A percentile compares a stretch with the other conserved stretches of the same genome.
phyloP scores from a whole-genome alignment of 2,113 vertebrate species.

The Lamprotornis superbus region DNA sequence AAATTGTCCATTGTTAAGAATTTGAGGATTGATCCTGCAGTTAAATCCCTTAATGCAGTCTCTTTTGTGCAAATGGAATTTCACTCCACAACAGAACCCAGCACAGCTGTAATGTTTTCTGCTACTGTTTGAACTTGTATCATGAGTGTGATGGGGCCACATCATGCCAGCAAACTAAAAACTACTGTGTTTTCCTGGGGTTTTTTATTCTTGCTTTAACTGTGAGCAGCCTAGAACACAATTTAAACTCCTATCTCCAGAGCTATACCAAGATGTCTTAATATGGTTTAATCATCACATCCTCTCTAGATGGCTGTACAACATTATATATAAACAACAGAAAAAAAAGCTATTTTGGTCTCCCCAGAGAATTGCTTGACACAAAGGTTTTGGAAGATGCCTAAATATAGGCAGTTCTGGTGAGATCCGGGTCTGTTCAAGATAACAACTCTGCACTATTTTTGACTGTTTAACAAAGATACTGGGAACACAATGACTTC shows the following conservation, averaged over 20 bases:
- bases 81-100: background rate
- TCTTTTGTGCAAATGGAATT: constrained; percentile 9
- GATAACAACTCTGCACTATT: constrained; percentile 44
- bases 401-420: constrained; percentile 61
- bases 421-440: background rate
- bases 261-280: constrained; percentile 44
- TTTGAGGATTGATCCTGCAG: background rate
- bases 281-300: constrained; percentile 56
- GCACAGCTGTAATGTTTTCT: background rate
- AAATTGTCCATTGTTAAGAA: background rate
- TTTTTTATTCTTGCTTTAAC: background rate
- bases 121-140: constrained; percentile 5
- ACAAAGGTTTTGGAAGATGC: constrained; percentile 52
- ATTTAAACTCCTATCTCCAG: background rate
- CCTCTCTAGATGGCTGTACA: background rate
- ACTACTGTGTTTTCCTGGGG: background rate
- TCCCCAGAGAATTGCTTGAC: background rate
- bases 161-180: background rate
- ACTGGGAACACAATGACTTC: constrained; percentile 16
- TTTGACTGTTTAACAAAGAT: constrained; percentile 4
- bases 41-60: background rate
- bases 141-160: background rate
- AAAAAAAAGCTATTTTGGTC: background rate
- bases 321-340: background rate
- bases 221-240: background rate